Evolutionary conservation across 1,140 invertebrate genomes (phyloP).

Genomic region (Ceratitis capitata): DNA sequence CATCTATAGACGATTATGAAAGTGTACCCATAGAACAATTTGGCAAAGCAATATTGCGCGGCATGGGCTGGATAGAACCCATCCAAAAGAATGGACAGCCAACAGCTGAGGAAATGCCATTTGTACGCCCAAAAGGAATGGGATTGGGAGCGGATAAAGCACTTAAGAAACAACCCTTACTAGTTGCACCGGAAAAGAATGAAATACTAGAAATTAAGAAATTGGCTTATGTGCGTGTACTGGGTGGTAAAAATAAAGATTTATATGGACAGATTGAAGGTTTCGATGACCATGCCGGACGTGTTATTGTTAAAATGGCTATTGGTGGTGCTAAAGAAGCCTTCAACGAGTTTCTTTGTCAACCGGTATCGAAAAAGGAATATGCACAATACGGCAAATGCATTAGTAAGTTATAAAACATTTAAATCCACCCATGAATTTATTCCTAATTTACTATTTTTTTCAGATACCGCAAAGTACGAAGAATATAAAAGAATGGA

Average conservation of each 20-base stretch:
- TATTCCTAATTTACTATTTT: not conserved
- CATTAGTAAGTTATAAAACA: constrained; percentile 72
- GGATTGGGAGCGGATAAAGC: constrained; percentile 88
- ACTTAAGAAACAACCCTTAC: constrained; percentile 64
- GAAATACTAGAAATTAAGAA: constrained; percentile 74
- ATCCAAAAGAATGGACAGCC: constrained; percentile 75
- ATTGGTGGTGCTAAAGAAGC: constrained; percentile 76
- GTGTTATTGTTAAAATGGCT: constrained; percentile 82
- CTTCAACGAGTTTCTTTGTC: constrained; percentile 80
- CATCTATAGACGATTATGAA: constrained; percentile 90
- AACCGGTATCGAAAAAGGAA: constrained; percentile 80
- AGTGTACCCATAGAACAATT: constrained; percentile 86
- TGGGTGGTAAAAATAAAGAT: constrained; percentile 77
- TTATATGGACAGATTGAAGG: constrained; percentile 87
- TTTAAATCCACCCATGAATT: too few species aligned
- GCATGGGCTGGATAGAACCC: constrained; percentile 87
- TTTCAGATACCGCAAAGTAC: constrained; percentile 75
- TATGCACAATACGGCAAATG: constrained; percentile 83
- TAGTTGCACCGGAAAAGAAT: constrained; percentile 66
- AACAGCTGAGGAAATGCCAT: constrained; percentile 68
- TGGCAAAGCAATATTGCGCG: constrained; percentile 91
- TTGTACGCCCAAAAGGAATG: constrained; percentile 83
- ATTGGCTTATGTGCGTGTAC: constrained; percentile 77
- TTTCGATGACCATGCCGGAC: constrained; percentile 84
- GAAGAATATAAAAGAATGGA: constrained; percentile 74